Conservation (phyloP, 2,797 vertebrate genomes). For the Ara ararauna region DNA sequence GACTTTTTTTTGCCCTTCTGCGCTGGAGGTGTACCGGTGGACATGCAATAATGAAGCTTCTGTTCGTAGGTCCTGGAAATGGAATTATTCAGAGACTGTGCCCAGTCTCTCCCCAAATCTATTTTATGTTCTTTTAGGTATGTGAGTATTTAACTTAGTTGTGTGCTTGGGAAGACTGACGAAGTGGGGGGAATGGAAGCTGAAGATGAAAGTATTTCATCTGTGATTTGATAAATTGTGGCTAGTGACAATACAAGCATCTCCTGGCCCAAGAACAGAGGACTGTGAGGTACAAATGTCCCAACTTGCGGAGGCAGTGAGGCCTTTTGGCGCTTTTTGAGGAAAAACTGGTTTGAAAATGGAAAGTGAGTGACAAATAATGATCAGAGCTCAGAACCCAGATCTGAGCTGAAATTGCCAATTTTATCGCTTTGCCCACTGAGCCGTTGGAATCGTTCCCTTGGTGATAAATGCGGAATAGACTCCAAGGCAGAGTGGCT, state of each 20-base stretch:
- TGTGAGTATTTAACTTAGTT: not conserved
- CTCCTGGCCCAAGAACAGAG: not conserved
- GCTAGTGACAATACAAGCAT: not conserved
- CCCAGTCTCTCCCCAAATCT: not conserved
- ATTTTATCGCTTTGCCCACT: not conserved
- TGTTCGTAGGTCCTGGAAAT: not conserved
- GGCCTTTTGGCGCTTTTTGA: not conserved
- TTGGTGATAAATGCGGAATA: not conserved
- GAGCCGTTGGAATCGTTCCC: not conserved
- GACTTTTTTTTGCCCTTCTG: not conserved
- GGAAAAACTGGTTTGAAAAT: conserved; percentile 14
- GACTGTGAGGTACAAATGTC: not conserved
- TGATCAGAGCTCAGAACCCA: not conserved
- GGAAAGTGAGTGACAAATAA: not conserved
- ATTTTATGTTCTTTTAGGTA: not conserved
- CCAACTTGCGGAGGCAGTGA: not conserved
- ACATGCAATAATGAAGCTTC: not conserved
- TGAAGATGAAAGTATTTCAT: conserved; percentile 23
- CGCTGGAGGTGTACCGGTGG: not conserved
- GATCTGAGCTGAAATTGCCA: not conserved
- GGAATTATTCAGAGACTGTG: not conserved
- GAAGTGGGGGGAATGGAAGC: not conserved
- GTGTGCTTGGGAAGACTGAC: not conserved
- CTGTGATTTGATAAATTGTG: not conserved
- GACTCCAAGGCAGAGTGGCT: not conserved